Evolutionary conservation across 2,113 vertebrate genomes (phyloP), one percentile per base, ranked within the genome.

Genomic region (Perca schrenkii): DNA sequence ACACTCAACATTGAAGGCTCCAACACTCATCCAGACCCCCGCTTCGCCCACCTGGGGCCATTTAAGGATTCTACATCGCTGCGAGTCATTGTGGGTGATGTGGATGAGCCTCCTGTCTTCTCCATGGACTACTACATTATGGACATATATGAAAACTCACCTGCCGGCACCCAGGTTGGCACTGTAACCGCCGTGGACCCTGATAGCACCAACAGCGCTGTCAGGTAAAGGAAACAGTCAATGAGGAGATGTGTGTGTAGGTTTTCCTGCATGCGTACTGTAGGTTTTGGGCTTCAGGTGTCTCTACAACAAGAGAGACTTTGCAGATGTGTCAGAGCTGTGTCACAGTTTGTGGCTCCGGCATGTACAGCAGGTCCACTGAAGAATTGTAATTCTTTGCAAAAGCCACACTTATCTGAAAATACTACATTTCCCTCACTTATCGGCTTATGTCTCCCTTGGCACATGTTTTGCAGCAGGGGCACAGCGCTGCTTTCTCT

Each of bases 51-150:
- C 86, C 88, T 99, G 94, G 97, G 97, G 34, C 97, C 97, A 0
- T 99, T 98, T 89, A 97, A 96, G 89, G 97, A 98, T 74, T 94
- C 95, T 11, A 97, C 97, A 0, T 96, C 96, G 54, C 22, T 99
- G 86, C 97, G 97, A 93, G 95, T 99, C 80, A 97, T 97, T 19
- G 96, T 99, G 15, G 97, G 97, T 0, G 97, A 99, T 25, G 97
- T 98, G 64, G 96, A 99, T 4, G 97, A 99, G 75, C 95, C 97
- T 1, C 97, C 97, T 0, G 92, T 97, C 4, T 99, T 98, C 93
- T 94, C 96, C 66, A 94, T 97, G 95, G 95, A 97, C 82, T 97
- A 95, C 52, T 99, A 99, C 67, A 64, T 97, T 77, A 96, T 98
- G 97, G 97, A 98, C 22, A 96, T 97, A 46, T 96, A 96, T 74